These are phyloP conservation scores for Caenorhabditis sinica DNA, from an alignment of 2,888 invertebrate species.

Conservation along the genomic window DNA sequence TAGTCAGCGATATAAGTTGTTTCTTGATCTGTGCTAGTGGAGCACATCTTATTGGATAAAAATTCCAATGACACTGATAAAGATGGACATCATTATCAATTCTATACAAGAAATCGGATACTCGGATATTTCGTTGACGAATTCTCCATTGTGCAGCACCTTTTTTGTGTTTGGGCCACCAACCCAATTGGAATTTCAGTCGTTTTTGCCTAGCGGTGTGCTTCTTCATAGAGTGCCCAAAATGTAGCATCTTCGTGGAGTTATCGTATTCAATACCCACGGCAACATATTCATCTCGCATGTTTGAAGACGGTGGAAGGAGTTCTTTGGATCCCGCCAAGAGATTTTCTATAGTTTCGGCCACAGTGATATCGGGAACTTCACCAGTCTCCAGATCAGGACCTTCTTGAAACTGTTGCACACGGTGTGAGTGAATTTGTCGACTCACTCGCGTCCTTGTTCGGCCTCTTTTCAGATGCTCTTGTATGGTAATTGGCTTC, in stretches of 20 bases:
- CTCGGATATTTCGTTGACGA: too few relatives aligned
- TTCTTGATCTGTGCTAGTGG: not conserved
- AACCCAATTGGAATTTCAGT: constrained; percentile 13
- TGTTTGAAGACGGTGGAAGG: not conserved
- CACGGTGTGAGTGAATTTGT: not conserved
- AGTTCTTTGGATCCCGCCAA: not conserved
- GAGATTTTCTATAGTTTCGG: not conserved
- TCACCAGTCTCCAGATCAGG: not conserved
- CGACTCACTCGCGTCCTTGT: constrained; percentile 4
- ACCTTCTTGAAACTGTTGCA: constrained; percentile 22
- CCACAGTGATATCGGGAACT: not conserved
- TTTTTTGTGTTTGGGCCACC: constrained; percentile 14
- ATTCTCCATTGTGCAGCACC: too few relatives aligned
- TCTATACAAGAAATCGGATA: not conserved
- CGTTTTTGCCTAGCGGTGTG: constrained; percentile 41
- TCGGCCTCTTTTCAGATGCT: not conserved
- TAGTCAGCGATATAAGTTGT: not conserved
- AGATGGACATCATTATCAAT: not conserved
- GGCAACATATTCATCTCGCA: constrained; percentile 4
- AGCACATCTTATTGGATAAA: not conserved
- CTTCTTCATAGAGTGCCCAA: constrained; percentile 34
- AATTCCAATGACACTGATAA: not conserved
- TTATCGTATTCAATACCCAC: constrained; percentile 39
- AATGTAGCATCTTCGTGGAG: constrained; percentile 32
- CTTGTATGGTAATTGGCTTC: not conserved